Conservation (phyloP, 2,797 vertebrate species). For the Gobionotothen gibberifrons region DNA sequence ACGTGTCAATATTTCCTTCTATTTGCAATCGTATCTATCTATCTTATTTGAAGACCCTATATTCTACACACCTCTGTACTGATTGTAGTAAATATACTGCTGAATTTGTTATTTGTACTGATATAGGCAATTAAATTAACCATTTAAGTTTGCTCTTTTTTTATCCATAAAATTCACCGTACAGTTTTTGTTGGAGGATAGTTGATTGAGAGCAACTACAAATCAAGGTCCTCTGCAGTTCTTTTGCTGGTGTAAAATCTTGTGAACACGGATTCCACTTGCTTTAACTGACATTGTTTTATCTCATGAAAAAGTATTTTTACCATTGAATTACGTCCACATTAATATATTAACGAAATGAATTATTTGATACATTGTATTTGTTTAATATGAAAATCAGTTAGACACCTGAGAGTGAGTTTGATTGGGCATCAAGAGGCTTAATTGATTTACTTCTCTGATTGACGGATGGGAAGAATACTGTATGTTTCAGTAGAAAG, state of each 20-base stretch:
- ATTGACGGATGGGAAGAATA: background rate
- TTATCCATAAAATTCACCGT: background rate
- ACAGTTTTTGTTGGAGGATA: background rate
- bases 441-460: background rate
- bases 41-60: too few relatives aligned
- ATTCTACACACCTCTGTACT: background rate
- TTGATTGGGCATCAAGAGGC: background rate
- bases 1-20: too few relatives aligned
- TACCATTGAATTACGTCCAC: background rate
- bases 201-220: background rate
- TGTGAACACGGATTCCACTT: background rate
- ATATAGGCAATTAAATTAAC: background rate
- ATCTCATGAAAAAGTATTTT: background rate
- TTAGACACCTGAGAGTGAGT: background rate
- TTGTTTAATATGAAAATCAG: background rate
- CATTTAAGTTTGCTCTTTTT: background rate
- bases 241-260: background rate
- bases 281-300: background rate
- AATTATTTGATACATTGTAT: background rate
- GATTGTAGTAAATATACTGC: background rate
- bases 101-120: background rate
- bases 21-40: background rate
- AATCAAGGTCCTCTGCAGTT: background rate
- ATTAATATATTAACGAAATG: background rate
- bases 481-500: background rate